Base-by-base conservation (phyloP, 1,140 invertebrate species). In the Bombus impatiens region DNA sequence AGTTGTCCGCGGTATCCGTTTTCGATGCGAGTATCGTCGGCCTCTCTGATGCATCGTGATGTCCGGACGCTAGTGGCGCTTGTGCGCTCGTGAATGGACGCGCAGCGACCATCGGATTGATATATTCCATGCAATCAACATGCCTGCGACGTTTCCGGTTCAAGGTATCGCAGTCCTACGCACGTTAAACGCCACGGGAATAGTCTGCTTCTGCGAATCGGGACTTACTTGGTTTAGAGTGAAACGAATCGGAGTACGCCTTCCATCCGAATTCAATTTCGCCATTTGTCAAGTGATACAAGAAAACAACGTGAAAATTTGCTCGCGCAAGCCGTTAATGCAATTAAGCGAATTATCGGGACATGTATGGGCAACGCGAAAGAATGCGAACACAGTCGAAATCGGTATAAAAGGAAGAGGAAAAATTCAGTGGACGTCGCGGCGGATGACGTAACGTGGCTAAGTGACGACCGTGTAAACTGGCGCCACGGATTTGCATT, bases 401-500 rank as follows among this genome's bases (percentile, higher is more conserved):
- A 70, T 72, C 32, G 40, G 32, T 15, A 22, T 25, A 40, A 35
- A 44, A 57, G 25, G 25, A 35, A 2, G 9, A 18, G 28, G 44
- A 70, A 67, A 59, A 44, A 62, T 78, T 62, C 37, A 3, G n/a
- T 25, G 40, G 12, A 18, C 62, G 62, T 15, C 62, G 37, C 83
- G 77, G 47, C 37, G 40, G n/a, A 47, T 85, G 83, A 72, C 83
- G 83, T 47, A 80, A 85, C 28, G 22, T 65, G 53, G 76, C n/a
- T 62, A n/a, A 59, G 35, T 47, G 25, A 10, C 47, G 75, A 44
- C n/a, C 72, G 57, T 37, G 65, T 15, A 68, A 72, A 72, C 68
- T 62, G 83, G 77, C 83, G 83, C 83, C 84, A 37, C 37, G 78
- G 71, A 86, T 86, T 81, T 75, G 70, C 84, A 68, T 86, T 86